phyloP scores from a whole-genome alignment of 53 echinoderm and acorn worm species.

The Hippasteria phrygiana region DNA sequence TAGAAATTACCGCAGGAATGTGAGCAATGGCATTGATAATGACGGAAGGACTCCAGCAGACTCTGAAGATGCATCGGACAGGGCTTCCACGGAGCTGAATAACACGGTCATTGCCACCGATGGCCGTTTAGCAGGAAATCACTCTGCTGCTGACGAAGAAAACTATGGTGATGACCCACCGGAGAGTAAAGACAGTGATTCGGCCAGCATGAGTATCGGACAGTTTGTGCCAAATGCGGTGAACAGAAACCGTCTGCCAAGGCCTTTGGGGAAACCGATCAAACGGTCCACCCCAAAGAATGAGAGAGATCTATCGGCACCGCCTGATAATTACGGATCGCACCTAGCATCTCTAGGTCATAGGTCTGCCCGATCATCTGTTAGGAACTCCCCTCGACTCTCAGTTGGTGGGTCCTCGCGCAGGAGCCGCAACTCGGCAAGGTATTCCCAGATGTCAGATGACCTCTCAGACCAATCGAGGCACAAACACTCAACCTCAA shows the following conservation, averaged over 20 bases:
- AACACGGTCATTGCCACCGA: constrained; percentile 42
- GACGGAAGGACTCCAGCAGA: background rate
- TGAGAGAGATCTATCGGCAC: background rate
- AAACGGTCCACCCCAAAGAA: constrained; percentile 42
- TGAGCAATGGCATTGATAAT: background rate
- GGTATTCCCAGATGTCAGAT: constrained; percentile 17
- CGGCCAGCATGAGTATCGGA: constrained; percentile 70
- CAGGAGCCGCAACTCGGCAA: constrained; percentile 29
- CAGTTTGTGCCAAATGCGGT: constrained; percentile 84
- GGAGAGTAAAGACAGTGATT: constrained; percentile 61
- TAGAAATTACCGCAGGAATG: background rate
- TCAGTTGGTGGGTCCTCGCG: background rate
- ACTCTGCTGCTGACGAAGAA: constrained; percentile 66
- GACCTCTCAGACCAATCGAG: constrained; percentile 15
- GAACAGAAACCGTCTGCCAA: constrained; percentile 44
- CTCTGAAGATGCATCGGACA: background rate
- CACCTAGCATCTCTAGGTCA: background rate
- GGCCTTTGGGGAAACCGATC: constrained; percentile 28
- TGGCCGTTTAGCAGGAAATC: constrained; percentile 42
- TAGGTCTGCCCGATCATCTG: constrained; percentile 18
- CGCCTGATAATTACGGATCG: background rate
- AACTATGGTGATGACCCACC: constrained; percentile 69
- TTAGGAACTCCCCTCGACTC: constrained; percentile 3
- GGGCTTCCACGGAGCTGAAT: constrained; percentile 16
- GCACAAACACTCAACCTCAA: constrained; percentile 17